Base-by-base conservation (phyloP, 35 echinoderm and acorn worm species). In the Lytechinus variegatus region DNA sequence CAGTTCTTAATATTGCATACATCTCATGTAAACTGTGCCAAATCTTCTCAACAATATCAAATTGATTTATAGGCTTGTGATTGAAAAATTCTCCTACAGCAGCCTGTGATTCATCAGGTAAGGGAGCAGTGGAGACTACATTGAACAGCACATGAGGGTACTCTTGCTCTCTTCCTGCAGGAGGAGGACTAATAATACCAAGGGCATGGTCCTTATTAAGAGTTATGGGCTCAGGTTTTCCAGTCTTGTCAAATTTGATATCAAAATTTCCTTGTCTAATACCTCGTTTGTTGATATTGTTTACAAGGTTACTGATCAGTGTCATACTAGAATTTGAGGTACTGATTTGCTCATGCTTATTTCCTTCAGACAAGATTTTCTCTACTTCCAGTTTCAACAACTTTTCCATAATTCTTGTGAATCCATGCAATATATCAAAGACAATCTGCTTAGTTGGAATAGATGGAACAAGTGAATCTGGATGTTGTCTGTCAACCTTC, bases 201-300 rank as follows among this genome's bases (percentile, higher is more conserved):
- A 95, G 58, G 11, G 97, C 97, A 95, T 91, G 66, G 54, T 97
- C 97, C 72, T 96, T 95, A 86, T 97, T 97, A 3, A 97, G 87
- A 14, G 54, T 94, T 54, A 97, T 89, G 9, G 91, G 95, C 86
- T 97, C 91, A 28, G 72, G 86, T 44, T 95, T 97, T 71, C 97
- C 97, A 28, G 16, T 55, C 51, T 52, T 96, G 52, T 97, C 95
- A 95, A 97, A 94, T 16, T 86, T 61, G 61, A 97, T 95, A 11
- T 96, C 87, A 94, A 97, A 97, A 56, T 94, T 96, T 4, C 97
- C 97, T 16, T 96, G 87, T 54, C 97, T 86, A 7, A 97, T 79
- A 61, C 94, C 94, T 54, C 95, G 60, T 29, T 87, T 92, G 44
- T 96, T 96, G 27, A 97, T 96, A 89, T 97, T 97, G 52, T 54